Conservation (phyloP, 2,113 vertebrate genomes). For the Pteronura brasiliensis region DNA sequence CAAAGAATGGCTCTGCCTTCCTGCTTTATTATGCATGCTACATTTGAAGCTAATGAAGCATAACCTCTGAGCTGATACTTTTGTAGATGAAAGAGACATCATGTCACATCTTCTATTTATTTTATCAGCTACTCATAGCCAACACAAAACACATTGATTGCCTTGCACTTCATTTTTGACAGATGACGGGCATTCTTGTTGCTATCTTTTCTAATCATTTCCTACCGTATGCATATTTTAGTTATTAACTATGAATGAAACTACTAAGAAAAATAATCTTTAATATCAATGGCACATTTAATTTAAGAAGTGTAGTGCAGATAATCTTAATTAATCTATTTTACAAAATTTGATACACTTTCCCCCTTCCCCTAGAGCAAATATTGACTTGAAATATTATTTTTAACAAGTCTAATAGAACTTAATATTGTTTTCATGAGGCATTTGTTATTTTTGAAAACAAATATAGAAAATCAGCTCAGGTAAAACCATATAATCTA, state of each 20-base stretch:
- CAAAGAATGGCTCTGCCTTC: conserved; percentile 69
- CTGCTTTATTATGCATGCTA: conserved; percentile 81
- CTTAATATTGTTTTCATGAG: conserved; percentile 24
- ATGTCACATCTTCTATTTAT: conserved; percentile 81
- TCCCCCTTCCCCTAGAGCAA: fast-evolving
- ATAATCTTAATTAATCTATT: not conserved
- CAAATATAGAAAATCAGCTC: not conserved
- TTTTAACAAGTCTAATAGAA: not conserved
- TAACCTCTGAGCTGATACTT: conserved; percentile 79
- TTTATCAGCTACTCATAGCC: conserved; percentile 74
- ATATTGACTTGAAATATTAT: not conserved
- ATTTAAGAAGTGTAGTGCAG: not conserved
- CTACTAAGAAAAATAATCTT: conserved; percentile 35
- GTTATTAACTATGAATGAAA: conserved; percentile 57
- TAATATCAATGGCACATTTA: not conserved
- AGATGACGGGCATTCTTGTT: conserved; percentile 61
- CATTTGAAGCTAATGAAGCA: conserved; percentile 84
- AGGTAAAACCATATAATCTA: conserved; percentile 5
- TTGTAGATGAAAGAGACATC: conserved; percentile 82
- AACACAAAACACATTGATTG: conserved; percentile 73
- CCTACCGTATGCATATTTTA: conserved; percentile 50
- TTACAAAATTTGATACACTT: not conserved
- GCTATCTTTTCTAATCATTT: conserved; percentile 54
- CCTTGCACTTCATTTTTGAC: conserved; percentile 65
- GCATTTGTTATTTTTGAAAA: not conserved